Conservation (phyloP, 2,888 invertebrate genomes). For the Mesorhabditis spiculigera region DNA sequence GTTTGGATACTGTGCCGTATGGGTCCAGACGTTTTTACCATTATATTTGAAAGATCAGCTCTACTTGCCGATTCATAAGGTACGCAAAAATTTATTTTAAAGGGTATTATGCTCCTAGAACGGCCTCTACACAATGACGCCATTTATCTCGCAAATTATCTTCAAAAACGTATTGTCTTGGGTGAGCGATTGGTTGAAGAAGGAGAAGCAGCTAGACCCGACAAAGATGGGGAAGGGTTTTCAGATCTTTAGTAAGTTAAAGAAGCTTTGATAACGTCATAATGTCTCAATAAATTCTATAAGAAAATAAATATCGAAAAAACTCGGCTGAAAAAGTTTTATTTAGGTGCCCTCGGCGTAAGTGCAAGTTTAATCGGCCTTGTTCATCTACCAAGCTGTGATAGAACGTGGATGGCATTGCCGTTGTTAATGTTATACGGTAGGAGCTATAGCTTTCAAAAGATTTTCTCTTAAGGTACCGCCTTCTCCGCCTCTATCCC, state of each 20-base stretch:
- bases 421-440: neutral
- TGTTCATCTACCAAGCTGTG: neutral
- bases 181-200: neutral
- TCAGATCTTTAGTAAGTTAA: neutral
- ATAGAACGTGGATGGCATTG: neutral
- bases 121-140: neutral
- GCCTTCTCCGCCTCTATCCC: slow-evolving; percentile 1
- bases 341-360: neutral
- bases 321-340: neutral
- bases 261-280: neutral
- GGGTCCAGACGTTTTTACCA: neutral
- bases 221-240: neutral
- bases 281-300: neutral
- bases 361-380: neutral
- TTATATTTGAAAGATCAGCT: neutral
- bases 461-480: neutral
- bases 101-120: neutral
- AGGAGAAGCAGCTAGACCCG: neutral
- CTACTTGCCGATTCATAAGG: slow-evolving; percentile 6
- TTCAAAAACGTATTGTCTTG: neutral
- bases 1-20: slow-evolving; percentile 2
- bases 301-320: too few relatives aligned
- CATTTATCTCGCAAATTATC: slow-evolving; percentile 4
- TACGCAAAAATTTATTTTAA: neutral
- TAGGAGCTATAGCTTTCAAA: neutral